Percentiles rank a stretch among this genome's conserved stretches.
phyloP scores from a whole-genome alignment of 2,797 vertebrate genomes.

The Dipus sagitta region DNA sequence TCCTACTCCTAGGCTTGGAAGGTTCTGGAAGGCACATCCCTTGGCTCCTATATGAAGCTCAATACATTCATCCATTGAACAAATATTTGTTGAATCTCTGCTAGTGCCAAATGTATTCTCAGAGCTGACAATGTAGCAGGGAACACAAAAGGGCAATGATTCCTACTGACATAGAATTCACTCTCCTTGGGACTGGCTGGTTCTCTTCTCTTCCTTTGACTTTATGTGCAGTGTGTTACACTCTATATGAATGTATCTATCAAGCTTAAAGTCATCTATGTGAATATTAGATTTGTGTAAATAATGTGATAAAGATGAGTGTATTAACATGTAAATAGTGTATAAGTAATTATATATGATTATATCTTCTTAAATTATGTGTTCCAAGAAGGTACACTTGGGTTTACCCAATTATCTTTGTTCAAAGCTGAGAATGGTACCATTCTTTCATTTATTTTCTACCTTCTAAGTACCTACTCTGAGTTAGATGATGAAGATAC shows the following conservation, averaged over 20 bases:
- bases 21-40: conserved; percentile 53
- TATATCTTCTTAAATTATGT: conserved; percentile 14
- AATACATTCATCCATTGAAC: conserved; percentile 61
- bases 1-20: conserved; percentile 48
- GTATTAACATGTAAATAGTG: neutral
- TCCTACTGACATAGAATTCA: neutral
- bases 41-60: conserved; percentile 55
- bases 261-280: neutral
- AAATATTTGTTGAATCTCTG: conserved; percentile 74
- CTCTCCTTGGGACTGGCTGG: conserved; percentile 5
- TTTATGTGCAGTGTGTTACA: neutral
- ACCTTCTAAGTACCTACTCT: neutral
- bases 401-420: conserved; percentile 29
- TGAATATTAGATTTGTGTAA: conserved; percentile 44
- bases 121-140: neutral
- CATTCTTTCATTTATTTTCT: neutral
- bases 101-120: conserved; percentile 56
- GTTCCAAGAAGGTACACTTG: conserved; percentile 5
- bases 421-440: neutral
- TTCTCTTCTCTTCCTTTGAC: neutral
- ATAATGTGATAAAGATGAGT: neutral
- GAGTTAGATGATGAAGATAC: neutral
- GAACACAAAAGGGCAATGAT: conserved; percentile 37
- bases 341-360: neutral
- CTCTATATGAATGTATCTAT: neutral